Base-by-base conservation (phyloP, 35 echinoderm and acorn worm genomes). In the Acanthaster planci region DNA sequence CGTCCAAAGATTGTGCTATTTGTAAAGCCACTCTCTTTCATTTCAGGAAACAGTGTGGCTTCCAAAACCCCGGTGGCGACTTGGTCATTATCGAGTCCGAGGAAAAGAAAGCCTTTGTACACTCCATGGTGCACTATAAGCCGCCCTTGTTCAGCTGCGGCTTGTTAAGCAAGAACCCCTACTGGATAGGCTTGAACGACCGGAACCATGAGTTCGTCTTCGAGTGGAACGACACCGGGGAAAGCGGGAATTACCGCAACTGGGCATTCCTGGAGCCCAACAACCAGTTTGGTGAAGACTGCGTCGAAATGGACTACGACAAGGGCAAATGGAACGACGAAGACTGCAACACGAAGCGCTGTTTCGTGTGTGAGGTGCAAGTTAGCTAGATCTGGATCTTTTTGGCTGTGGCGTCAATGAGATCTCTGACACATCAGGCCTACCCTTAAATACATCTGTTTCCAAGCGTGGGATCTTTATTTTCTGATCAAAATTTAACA, bases 281-380 rank as follows among this genome's bases (percentile, higher is more conserved):
- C 23, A 72, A 72, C 64, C 7, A 1, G 6, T 72, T 26, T 19
- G 64, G 64, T 31, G 64, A 72, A 29, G 64, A 72, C 8, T 72
- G 64, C 30, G 26, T 72, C 0, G 64, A 72, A 26, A 72, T 72
- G 64, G 26, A 72, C 10, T 72, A 72, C 64, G 26, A 36, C 22
- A 34, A 72, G 10, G 64, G 64, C 23, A 72, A 72, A 34, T 72
- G 64, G 64, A 72, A 72, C 29, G 64, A 72, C 64, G 64, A 72
- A 9, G 64, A 72, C 30, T 72, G 64, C 29, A 7, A 72, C 0
- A 15, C 14, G 1, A 72, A 35, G 64, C 64, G 18, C 34, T 72
- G 64, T 29, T 72, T 72, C 23, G 64, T 72, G 23, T 72, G 64
- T 26, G 64, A 72, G 64, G 34, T 31, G 30, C 19, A 19, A 10